Evolutionary conservation across 2,113 vertebrate genomes (phyloP).

Genomic region (Tylochromis polylepis): DNA sequence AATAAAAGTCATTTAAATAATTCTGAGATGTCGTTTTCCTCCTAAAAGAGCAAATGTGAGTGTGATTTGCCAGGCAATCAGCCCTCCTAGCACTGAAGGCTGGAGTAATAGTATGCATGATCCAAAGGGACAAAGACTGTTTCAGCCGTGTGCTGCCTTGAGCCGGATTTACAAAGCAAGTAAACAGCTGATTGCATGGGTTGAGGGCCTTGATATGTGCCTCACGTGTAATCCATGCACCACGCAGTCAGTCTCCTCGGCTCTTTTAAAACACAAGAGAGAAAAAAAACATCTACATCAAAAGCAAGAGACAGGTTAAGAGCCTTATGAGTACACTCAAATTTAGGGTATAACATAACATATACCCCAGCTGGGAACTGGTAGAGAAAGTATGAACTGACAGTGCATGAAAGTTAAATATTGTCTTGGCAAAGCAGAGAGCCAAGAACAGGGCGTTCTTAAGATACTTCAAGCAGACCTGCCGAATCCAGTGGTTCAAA

Average conservation of each 20-base stretch:
- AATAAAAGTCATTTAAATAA: conserved; percentile 45
- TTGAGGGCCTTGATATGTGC: background rate
- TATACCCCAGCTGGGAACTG: background rate
- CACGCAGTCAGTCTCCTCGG: background rate
- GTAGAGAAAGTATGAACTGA: background rate
- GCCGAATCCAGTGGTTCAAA: background rate
- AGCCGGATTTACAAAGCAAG: conserved; percentile 23
- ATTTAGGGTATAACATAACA: background rate
- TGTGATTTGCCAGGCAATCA: conserved; percentile 36
- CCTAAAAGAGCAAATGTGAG: conserved; percentile 2
- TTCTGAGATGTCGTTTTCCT: conserved; percentile 11
- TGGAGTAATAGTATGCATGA: conserved; percentile 22
- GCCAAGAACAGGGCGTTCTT: conserved; percentile 12
- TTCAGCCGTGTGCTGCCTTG: conserved; percentile 14
- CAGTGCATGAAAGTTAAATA: conserved; percentile 40
- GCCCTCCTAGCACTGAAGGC: background rate
- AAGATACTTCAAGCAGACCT: background rate
- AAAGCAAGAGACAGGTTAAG: background rate
- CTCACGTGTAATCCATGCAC: conserved; percentile 4
- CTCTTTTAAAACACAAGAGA: background rate
- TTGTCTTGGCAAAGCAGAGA: conserved; percentile 20
- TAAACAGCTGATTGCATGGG: conserved; percentile 36
- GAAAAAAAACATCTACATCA: background rate
- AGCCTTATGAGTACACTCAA: conserved; percentile 7
- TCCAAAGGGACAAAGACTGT: conserved; percentile 34